A percentile compares a stretch with the other conserved stretches of the same genome.
These are phyloP conservation scores for Arctocebus calabarensis DNA, from an alignment of 2,797 vertebrate genomes.

Conservation along the genomic window DNA sequence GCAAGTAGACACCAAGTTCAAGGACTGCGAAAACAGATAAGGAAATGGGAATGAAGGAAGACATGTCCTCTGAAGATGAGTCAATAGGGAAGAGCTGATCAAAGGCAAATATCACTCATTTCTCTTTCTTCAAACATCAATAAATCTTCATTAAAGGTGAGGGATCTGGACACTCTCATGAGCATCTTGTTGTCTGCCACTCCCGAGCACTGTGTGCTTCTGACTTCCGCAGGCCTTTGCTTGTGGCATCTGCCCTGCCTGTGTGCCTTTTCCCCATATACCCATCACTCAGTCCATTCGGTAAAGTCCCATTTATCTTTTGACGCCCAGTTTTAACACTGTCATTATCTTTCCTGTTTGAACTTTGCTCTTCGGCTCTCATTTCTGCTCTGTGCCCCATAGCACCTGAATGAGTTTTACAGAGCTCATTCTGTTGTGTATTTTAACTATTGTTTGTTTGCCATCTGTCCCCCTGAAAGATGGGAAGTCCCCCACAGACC, in stretches of 20 bases:
- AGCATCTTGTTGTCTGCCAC: background rate
- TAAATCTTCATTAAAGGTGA: background rate
- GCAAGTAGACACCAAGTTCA: background rate
- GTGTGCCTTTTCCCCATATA: background rate
- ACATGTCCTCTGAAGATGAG: background rate
- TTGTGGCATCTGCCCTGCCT: rapidly evolving
- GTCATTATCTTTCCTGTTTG: background rate
- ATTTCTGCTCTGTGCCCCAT: background rate
- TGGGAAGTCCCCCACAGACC: background rate
- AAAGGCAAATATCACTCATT: background rate
- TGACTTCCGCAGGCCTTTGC: background rate
- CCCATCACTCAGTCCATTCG: background rate
- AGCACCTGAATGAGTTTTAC: background rate
- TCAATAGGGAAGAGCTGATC: background rate
- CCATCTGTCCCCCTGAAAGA: background rate
- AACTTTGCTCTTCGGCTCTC: background rate
- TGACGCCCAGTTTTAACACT: background rate
- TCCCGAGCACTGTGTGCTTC: rapidly evolving
- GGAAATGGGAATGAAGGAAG: background rate
- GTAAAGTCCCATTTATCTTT: background rate
- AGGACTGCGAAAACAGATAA: background rate
- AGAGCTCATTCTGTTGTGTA: rapidly evolving
- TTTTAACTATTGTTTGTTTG: background rate
- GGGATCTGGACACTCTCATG: background rate
- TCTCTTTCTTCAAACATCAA: background rate